Conservation (phyloP, 2,797 vertebrate species). For the Mormyrops boulengeri region DNA sequence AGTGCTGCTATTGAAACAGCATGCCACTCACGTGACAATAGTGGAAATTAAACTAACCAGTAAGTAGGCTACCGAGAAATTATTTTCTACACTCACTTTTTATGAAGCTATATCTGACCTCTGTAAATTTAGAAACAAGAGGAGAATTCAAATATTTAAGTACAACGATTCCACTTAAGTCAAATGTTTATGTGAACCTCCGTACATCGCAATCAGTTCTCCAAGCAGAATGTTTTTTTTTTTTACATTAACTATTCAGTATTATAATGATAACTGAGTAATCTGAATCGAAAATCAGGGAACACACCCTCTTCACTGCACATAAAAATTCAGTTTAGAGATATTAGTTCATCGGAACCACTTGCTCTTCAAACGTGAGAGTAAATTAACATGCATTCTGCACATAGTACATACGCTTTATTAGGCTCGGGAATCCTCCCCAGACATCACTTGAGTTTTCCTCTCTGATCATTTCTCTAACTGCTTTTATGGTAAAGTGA, state of each 20-base stretch:
- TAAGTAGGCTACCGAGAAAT: neutral
- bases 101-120: neutral
- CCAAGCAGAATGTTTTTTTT: neutral
- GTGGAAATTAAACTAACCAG: neutral
- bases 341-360: neutral
- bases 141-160: neutral
- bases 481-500: neutral
- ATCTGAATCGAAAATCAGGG: neutral
- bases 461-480: neutral
- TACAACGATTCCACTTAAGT: neutral
- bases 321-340: neutral
- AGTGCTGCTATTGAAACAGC: neutral
- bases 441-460: neutral
- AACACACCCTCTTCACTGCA: neutral
- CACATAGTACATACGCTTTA: neutral
- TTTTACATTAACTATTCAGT: neutral
- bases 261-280: neutral
- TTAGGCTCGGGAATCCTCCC: neutral
- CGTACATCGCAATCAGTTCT: neutral
- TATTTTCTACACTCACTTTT: neutral
- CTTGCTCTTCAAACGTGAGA: neutral
- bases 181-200: neutral
- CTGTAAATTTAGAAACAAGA: neutral
- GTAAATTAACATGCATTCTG: neutral
- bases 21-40: neutral